Conservation (phyloP, 2,113 vertebrate genomes). For the Cariama cristata region DNA sequence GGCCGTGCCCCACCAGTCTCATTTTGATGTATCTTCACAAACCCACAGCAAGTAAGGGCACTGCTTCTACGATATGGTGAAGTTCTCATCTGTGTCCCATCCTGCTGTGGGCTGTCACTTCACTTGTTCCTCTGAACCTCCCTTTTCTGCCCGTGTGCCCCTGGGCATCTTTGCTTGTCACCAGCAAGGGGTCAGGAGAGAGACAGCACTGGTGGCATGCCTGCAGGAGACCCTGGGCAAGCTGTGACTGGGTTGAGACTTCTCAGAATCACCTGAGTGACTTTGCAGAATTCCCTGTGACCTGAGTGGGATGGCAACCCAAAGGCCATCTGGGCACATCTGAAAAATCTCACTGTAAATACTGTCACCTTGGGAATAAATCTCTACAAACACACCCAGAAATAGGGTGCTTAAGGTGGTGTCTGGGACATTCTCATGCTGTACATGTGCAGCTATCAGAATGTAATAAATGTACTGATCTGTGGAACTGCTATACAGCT, state of each 20-base stretch:
- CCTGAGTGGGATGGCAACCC: not conserved
- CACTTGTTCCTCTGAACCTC: not conserved
- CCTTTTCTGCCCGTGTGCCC: not conserved
- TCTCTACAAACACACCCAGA: not conserved
- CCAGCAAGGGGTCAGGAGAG: not conserved
- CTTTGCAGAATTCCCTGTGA: not conserved
- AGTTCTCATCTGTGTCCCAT: not conserved
- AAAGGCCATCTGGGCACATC: not conserved
- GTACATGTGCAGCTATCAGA: not conserved
- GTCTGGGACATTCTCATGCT: not conserved
- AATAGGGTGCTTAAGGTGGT: not conserved
- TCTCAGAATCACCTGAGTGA: not conserved
- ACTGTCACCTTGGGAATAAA: not conserved
- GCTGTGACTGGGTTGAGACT: not conserved
- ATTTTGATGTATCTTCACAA: not conserved
- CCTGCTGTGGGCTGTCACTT: rapidly evolving
- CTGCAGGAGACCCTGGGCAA: not conserved
- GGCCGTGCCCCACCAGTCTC: not conserved
- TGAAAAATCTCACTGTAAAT: not conserved
- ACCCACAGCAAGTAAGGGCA: not conserved
- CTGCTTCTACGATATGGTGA: not conserved
- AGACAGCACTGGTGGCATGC: not conserved
- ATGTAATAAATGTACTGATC: not conserved
- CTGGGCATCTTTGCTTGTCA: not conserved
- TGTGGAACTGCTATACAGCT: not conserved